Base-by-base conservation (phyloP, 1,140 invertebrate species). In the Drosophila aff. region DNA sequence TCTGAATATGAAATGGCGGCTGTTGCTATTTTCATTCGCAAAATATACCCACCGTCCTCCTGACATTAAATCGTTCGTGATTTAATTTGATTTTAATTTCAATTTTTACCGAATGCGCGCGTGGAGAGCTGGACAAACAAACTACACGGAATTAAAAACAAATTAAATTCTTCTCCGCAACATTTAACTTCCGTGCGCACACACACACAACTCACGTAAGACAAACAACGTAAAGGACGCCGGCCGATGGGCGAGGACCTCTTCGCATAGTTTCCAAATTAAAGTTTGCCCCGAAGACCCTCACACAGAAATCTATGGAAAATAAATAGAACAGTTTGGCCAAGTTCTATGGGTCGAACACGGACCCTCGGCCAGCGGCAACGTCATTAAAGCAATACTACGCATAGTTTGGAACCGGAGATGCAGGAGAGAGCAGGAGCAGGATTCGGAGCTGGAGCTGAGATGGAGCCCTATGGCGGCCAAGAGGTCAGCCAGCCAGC, bases 301-400 rank as follows among this genome's bases (percentile, higher is more conserved):
- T 28, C 33, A 61, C 38, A 52, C 38, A 43, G 16, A 61, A 73
- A 26, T 66, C 43, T 66, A 50, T 59, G 75, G 28, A 73, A 52
- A 73, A 73, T 73, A 73, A 73, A 73, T 73, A 73, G 28, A 73
- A 73, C 69, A 50, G 67, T 73, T 57, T 63, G 63, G 60, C 55
- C 44, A 28, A 61, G 40, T 71, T 49, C 47, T 44, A 43, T 13
- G 47, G 44, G 43, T 55, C 47, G 79, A 57, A 57, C 53, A 57
- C 21, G 36, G 53, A 62, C 76, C 47, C 46, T 59, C 16, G 59
- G 64, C 62, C 47, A 72, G 58, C 31, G 53, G 50, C 64, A 69
- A 72, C 85, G 75, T 76, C 78, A 89, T 89, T 90, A 89, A 90
- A 85, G 81, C 61, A 65, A 89, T 79, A 68, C 69, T 79, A 83